These are phyloP conservation scores for Buathra laborator DNA, from an alignment of 2,888 invertebrate genomes.

Conservation along the genomic window DNA sequence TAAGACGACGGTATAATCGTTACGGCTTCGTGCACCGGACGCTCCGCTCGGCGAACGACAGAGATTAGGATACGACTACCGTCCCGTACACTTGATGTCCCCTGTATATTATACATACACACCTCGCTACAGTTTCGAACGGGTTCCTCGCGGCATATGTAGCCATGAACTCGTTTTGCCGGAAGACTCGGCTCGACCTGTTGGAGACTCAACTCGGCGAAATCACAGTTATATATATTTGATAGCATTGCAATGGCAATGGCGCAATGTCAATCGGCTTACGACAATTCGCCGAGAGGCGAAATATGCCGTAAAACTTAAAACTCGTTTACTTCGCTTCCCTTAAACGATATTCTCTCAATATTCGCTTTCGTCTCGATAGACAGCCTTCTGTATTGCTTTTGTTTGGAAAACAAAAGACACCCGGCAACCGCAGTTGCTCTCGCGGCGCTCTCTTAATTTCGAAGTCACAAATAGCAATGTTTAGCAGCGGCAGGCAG, in stretches of 20 bases:
- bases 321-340: constrained; percentile 60
- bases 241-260: constrained; percentile 31
- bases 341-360: constrained; percentile 52
- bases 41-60: constrained; percentile 58
- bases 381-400: not conserved
- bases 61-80: constrained; percentile 67
- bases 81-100: constrained; percentile 19
- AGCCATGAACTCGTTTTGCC: constrained; percentile 68
- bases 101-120: constrained; percentile 4
- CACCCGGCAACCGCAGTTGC: constrained; percentile 25
- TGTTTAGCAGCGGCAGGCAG: constrained; percentile 67
- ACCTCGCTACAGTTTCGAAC: constrained; percentile 66
- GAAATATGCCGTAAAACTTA: constrained; percentile 32
- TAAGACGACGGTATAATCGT: constrained; percentile 56
- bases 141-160: constrained; percentile 63
- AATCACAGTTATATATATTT: not conserved
- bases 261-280: constrained; percentile 47
- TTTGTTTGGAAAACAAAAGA: not conserved
- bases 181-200: constrained; percentile 64
- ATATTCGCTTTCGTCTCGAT: constrained; percentile 18
- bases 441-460: constrained; percentile 52
- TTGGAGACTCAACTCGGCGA: constrained; percentile 7
- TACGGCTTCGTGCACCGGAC: constrained; percentile 60
- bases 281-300: not conserved
- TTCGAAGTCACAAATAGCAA: constrained; percentile 73